These are phyloP conservation scores for Yponomeuta evonymella DNA, from an alignment of 2,888 invertebrate species.

Conservation along the genomic window DNA sequence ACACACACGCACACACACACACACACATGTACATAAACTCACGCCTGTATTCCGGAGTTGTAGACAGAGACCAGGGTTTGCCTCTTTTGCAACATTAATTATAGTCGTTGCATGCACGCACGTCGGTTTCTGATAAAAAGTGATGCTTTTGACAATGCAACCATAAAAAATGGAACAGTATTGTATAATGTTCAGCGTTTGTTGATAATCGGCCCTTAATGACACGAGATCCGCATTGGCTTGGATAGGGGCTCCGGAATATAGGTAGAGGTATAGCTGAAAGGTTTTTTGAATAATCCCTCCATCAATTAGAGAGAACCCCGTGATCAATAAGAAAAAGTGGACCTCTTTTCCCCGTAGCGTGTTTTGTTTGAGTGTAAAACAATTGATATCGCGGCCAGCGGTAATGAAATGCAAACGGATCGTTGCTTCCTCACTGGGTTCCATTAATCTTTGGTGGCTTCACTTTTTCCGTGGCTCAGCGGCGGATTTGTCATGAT, in stretches of 20 bases:
- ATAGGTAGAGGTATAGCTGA: background rate
- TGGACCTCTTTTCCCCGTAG: constrained; percentile 21
- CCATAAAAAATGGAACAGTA: too few species aligned
- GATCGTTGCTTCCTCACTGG: constrained; percentile 39
- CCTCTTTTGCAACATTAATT: too few species aligned
- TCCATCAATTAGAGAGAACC: background rate
- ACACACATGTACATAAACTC: too few species aligned
- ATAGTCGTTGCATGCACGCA: too few species aligned
- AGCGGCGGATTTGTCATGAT: constrained; percentile 52
- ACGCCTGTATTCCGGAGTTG: too few species aligned
- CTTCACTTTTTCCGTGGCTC: constrained; percentile 57
- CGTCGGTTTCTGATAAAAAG: too few species aligned
- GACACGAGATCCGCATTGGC: background rate
- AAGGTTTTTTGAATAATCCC: background rate
- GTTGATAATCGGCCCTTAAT: too few species aligned
- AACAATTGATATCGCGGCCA: constrained; percentile 24
- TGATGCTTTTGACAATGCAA: too few species aligned
- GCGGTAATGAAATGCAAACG: constrained; percentile 60
- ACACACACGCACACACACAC: too few species aligned
- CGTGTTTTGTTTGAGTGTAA: constrained; percentile 5
- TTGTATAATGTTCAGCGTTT: too few species aligned
- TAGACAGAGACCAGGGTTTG: too few species aligned
- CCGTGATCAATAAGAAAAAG: constrained; percentile 8
- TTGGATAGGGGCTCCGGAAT: background rate
- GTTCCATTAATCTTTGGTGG: constrained; percentile 58